These are phyloP conservation scores for Luperina testacea DNA, from an alignment of 2,888 invertebrate species.

Conservation along the genomic window DNA sequence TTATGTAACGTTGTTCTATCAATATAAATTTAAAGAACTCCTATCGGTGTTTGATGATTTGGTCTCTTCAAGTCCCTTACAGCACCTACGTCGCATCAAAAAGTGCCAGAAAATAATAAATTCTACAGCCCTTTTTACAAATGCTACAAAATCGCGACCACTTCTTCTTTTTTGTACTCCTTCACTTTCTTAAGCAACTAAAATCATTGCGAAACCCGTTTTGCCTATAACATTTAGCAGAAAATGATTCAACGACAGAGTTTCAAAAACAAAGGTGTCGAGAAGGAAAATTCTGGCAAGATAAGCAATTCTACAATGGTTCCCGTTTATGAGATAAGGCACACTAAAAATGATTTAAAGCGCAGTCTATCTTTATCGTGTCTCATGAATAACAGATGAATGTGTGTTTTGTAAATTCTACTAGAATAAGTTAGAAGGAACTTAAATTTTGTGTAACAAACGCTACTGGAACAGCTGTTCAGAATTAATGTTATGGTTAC, in stretches of 20 bases:
- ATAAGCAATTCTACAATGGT: conserved; percentile 61
- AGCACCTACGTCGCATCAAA: not conserved
- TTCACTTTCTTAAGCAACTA: not conserved
- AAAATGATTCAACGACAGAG: conserved; percentile 10
- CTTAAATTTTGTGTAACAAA: conserved; percentile 45
- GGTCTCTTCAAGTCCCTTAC: no score
- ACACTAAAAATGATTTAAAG: conserved; percentile 66
- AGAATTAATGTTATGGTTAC: conserved; percentile 49
- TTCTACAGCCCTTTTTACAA: not conserved
- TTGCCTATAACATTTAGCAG: not conserved
- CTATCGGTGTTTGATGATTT: no score
- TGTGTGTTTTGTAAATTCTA: conserved; percentile 61
- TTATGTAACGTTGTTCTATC: no score
- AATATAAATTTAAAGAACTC: no score
- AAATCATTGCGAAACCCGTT: not conserved
- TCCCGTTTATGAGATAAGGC: conserved; percentile 63
- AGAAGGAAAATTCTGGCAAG: conserved; percentile 47
- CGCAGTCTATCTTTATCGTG: conserved; percentile 58
- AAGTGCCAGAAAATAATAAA: not conserved
- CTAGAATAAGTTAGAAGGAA: conserved; percentile 34
- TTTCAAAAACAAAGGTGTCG: conserved; percentile 38
- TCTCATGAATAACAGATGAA: conserved; percentile 62
- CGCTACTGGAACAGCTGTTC: conserved; percentile 28
- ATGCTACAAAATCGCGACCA: not conserved
- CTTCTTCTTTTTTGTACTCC: no score